Evolutionary conservation across 2,113 vertebrate species (phyloP).

Genomic region (Psilopogon haemacephalus): DNA sequence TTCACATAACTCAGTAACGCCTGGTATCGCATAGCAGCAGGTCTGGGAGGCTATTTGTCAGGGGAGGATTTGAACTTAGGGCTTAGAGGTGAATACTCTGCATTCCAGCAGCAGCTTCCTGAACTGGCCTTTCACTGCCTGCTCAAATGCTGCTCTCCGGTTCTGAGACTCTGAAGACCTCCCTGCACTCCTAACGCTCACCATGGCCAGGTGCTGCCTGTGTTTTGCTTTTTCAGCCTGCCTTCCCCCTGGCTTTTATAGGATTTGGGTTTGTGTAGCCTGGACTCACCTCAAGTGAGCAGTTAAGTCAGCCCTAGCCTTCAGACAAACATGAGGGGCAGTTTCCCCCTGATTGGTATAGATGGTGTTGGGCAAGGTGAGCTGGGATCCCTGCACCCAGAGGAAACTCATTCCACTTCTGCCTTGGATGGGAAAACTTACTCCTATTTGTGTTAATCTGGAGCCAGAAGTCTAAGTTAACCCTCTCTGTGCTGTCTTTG

Average conservation of each 20-base stretch:
- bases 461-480: background rate
- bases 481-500: background rate
- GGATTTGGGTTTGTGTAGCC: slow-evolving; percentile 41
- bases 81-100: slow-evolving; percentile 59
- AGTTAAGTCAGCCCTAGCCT: background rate
- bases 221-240: slow-evolving; percentile 34
- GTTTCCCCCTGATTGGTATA: background rate
- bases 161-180: background rate
- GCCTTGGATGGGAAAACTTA: background rate
- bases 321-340: background rate
- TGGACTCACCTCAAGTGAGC: background rate
- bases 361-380: background rate
- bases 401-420: background rate
- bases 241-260: slow-evolving; percentile 69
- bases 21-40: slow-evolving; percentile 26
- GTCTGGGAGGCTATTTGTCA: slow-evolving; percentile 17
- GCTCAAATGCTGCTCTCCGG: background rate
- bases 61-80: slow-evolving; percentile 34
- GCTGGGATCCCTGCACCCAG: background rate
- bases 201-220: background rate
- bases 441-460: background rate
- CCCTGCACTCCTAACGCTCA: background rate
- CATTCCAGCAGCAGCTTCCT: slow-evolving; percentile 56
- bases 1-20: background rate
- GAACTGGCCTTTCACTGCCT: slow-evolving; percentile 3